phyloP scores from a whole-genome alignment of 2,888 invertebrate species.

The Tuta absoluta region DNA sequence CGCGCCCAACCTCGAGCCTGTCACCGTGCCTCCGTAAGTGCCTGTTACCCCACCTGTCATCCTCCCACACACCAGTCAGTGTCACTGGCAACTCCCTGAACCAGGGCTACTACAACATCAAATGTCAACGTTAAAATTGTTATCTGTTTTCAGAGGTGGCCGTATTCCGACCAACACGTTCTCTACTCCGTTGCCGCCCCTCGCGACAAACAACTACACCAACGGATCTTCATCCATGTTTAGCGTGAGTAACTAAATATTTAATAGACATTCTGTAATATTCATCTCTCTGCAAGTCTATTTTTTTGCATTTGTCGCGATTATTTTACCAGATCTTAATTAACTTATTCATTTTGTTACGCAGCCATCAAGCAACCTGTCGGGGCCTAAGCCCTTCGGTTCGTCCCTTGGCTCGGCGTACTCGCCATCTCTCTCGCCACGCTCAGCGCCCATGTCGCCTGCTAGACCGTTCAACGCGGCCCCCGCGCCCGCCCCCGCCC shows the following conservation, averaged over 20 bases:
- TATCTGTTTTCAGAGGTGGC: slow-evolving; percentile 76
- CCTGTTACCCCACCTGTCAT: too few relatives aligned
- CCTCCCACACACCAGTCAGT: too few relatives aligned
- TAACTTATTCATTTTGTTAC: slow-evolving; percentile 13
- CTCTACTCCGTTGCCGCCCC: slow-evolving; percentile 86
- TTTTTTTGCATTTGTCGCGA: too few relatives aligned
- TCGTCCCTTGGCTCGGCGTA: slow-evolving; percentile 81
- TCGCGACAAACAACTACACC: slow-evolving; percentile 83
- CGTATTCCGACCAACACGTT: slow-evolving; percentile 88
- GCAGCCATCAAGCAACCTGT: slow-evolving; percentile 77
- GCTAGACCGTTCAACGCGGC: slow-evolving; percentile 58
- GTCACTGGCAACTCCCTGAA: too few relatives aligned
- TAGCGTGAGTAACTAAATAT: slow-evolving; percentile 81
- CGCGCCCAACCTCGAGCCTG: too few relatives aligned
- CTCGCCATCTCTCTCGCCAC: slow-evolving; percentile 75
- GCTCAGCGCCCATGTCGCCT: slow-evolving; percentile 77
- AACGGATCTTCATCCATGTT: slow-evolving; percentile 84
- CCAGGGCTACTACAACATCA: too few relatives aligned
- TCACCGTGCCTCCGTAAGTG: too few relatives aligned
- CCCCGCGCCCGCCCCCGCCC: slow-evolving; percentile 47
- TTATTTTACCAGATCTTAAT: too few relatives aligned
- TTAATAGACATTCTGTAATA: too few relatives aligned
- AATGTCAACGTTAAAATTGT: too few relatives aligned
- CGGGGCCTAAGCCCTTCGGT: slow-evolving; percentile 83
- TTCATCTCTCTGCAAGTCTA: too few relatives aligned